These are phyloP conservation scores for Noctua janthina DNA, from an alignment of 2,888 invertebrate species.

Conservation along the genomic window DNA sequence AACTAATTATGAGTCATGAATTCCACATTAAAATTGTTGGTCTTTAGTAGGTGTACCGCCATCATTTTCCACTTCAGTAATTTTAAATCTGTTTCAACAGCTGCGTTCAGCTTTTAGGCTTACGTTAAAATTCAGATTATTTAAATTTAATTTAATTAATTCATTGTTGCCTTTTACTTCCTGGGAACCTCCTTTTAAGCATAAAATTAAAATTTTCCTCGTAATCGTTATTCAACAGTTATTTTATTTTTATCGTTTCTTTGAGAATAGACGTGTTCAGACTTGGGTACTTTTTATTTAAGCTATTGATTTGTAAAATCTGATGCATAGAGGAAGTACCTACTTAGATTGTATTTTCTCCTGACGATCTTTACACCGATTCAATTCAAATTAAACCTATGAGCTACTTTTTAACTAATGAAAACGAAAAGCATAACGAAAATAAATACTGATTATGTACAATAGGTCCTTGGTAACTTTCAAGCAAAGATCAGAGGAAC, in stretches of 20 bases:
- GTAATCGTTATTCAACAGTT: conserved; percentile 43
- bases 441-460: no score
- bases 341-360: background rate
- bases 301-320: background rate
- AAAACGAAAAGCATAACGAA: no score
- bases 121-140: conserved; percentile 64
- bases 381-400: no score
- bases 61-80: conserved; percentile 28
- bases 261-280: conserved; percentile 13
- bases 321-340: background rate
- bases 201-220: conserved; percentile 45
- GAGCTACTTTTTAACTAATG: no score
- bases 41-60: conserved; percentile 9
- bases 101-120: conserved; percentile 64
- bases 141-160: conserved; percentile 64
- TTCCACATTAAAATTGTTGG: background rate
- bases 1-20: background rate
- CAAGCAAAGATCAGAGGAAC: no score
- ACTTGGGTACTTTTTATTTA: background rate
- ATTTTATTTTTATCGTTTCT: conserved; percentile 34
- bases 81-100: conserved; percentile 59
- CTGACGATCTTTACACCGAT: background rate
- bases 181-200: conserved; percentile 36
- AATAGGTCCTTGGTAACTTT: no score
- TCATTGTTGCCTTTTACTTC: conserved; percentile 62